A percentile compares a stretch with the other conserved stretches of the same genome.
These are phyloP conservation scores for Homalodisca vitripennis DNA, from an alignment of 1,140 invertebrate genomes.

Conservation along the genomic window DNA sequence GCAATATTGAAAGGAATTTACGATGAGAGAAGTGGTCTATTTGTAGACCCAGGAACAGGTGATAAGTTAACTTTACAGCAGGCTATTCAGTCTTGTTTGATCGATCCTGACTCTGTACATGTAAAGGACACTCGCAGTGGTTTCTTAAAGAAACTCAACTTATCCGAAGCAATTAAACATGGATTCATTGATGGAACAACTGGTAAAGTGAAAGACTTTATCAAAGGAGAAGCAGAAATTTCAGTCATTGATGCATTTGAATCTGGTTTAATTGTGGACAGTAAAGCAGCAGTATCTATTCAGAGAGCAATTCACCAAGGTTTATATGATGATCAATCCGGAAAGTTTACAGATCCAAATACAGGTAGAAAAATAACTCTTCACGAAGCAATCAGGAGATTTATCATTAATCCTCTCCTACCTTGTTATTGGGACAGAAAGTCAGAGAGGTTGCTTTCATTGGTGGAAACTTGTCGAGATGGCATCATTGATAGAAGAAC, in stretches of 20 bases:
- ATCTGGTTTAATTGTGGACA: conserved; percentile 75
- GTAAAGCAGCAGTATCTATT: conserved; percentile 76
- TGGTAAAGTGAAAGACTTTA: conserved; percentile 68
- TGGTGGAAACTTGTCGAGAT: conserved; percentile 74
- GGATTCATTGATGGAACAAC: conserved; percentile 73
- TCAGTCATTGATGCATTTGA: conserved; percentile 79
- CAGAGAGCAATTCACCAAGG: conserved; percentile 86
- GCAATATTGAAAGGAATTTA: conserved; percentile 80
- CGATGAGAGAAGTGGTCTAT: conserved; percentile 68
- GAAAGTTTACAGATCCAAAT: conserved; percentile 78
- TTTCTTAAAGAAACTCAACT: conserved; percentile 68
- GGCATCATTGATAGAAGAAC: conserved; percentile 80
- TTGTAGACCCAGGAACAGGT: conserved; percentile 77
- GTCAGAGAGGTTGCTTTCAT: conserved; percentile 63
- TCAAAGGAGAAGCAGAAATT: conserved; percentile 60
- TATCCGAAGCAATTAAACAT: conserved; percentile 71
- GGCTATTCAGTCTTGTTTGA: conserved; percentile 70
- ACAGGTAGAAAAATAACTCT: conserved; percentile 75
- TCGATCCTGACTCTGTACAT: conserved; percentile 80
- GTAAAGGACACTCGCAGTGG: conserved; percentile 78
- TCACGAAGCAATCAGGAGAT: conserved; percentile 79
- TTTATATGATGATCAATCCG: conserved; percentile 73
- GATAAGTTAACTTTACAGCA: conserved; percentile 71
- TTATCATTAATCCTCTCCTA: conserved; percentile 73
- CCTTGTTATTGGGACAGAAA: conserved; percentile 78